Base-by-base conservation (phyloP, 2,113 vertebrate genomes). In the Eublepharis macularius region DNA sequence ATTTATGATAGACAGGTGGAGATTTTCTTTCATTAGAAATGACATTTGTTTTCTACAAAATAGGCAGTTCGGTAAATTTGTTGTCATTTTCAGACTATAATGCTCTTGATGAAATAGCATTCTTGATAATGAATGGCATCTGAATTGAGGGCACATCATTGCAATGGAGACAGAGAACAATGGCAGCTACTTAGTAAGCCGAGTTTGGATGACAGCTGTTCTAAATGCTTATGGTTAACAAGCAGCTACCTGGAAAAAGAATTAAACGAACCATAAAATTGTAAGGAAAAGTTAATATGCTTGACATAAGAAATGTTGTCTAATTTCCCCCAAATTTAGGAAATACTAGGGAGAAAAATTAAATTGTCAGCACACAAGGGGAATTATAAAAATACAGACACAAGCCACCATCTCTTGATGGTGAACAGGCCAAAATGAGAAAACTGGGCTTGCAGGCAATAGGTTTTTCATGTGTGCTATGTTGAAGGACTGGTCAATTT, bases 31-130 rank as follows among this genome's bases (percentile, higher is more conserved):
- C 79, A 84, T 57, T 90, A 83, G 41, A 87, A 84, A 72, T 69
- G 39, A 65, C 12, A 43, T 43, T 84, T 87, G 77, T 77, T 91
- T 85, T 83, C 36, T 66, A 78, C 63, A 34, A 88, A 92, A 81
- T 72, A 84, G 83, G 68, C 86, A 86, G n/a, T 54, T 87, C 54
- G 19, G 79, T 68, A n/a, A 73, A 81, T 84, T 89, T 32, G 19
- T 88, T 91, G 82, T 88, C 82, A 83, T 83, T 93, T 94, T 91
- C 83, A 91, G 80, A 60, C 51, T 88, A 85, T 92, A 83, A 90
- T 80, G 51, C 60, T 54, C 13, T 66, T 86, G 76, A 82, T 82
- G 85, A 60, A 90, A 91, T 81, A 87, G 84, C 77, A 68, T 65
- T 84, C 32, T 85, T 90, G 89, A 87, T 91, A 86, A 92, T 86